Base-by-base conservation (phyloP, 2,113 vertebrate species). In the Notarius lentiginosus region DNA sequence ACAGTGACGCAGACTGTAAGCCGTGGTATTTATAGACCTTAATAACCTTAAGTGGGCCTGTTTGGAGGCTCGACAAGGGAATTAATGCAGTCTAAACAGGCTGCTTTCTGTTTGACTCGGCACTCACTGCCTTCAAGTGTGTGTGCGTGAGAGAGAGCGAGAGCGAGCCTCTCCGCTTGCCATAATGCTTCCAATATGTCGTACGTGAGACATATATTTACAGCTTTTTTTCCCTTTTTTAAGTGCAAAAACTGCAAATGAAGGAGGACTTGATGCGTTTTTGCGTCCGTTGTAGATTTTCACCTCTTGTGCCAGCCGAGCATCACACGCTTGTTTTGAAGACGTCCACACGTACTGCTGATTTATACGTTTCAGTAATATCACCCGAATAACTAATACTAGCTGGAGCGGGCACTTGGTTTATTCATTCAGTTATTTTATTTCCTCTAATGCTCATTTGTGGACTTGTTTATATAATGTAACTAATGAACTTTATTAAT, bases 11-110 rank as follows among this genome's bases (percentile, higher is more conserved):
- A 90, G 92, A 89, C 91, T 87, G 90, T 92, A 92, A 93, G 91
- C 88, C 41, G 77, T 51, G n/a, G 86, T 95, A 94, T 96, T 95
- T 95, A 95, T 95, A 94, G 92, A 91, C 90, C 90, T 81, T 94
- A 95, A 95, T 94, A 93, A 94, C 92, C 92, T 91, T 92, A 94
- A 94, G 93, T 94, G 94, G 94, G 90, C 90, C 89, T 89, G 91
- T 91, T 91, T 93, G 91, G 91, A 89, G 91, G 88, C 65, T 90
- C 86, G 91, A 91, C 92, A 88, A 84, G 93, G 92, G 93, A 94
- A 93, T 92, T 90, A 89, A 86, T 92, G 90, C 89, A 14, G 91
- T 91, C 91, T 93, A 89, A 94, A 93, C 91, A 91, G 91, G 77
- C 77, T 9, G 55, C 90, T 88, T 92, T 92, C 89, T 94, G 87